Conservation (phyloP, 2,888 invertebrate genomes). For the Plagodis pulveraria region DNA sequence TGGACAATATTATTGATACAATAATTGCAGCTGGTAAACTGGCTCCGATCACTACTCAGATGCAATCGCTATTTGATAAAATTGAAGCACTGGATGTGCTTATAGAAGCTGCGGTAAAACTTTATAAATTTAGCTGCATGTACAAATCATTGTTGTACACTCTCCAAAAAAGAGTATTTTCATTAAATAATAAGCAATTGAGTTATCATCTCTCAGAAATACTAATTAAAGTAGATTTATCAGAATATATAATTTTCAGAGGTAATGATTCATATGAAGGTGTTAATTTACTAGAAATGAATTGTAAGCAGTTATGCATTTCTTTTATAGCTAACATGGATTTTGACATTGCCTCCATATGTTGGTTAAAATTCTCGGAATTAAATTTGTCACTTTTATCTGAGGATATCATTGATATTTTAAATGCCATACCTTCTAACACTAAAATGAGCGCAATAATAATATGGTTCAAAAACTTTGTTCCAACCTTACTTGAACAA, state of each 20-base stretch:
- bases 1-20: slow-evolving; percentile 52
- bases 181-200: slow-evolving; percentile 42
- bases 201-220: slow-evolving; percentile 56
- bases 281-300: slow-evolving; percentile 61
- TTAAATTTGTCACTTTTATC: slow-evolving; percentile 51
- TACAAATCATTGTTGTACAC: slow-evolving; percentile 66
- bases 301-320: slow-evolving; percentile 64
- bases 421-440: slow-evolving; percentile 70
- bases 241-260: slow-evolving; percentile 73
- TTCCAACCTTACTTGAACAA: slow-evolving; percentile 69
- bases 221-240: slow-evolving; percentile 71
- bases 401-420: slow-evolving; percentile 63
- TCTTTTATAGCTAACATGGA: slow-evolving; percentile 69
- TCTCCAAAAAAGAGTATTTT: slow-evolving; percentile 64
- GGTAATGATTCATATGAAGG: slow-evolving; percentile 62
- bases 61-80: slow-evolving; percentile 61
- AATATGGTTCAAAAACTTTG: slow-evolving; percentile 76
- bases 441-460: slow-evolving; percentile 74
- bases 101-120: slow-evolving; percentile 45
- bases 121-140: slow-evolving; percentile 57
- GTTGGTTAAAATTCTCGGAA: slow-evolving; percentile 76
- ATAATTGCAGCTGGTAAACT: slow-evolving; percentile 45
- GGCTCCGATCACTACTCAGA: slow-evolving; percentile 49
- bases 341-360: slow-evolving; percentile 76
- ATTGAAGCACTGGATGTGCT: slow-evolving; percentile 64